Conservation (phyloP, 1,140 invertebrate species). For the Araneus ventricosus region DNA sequence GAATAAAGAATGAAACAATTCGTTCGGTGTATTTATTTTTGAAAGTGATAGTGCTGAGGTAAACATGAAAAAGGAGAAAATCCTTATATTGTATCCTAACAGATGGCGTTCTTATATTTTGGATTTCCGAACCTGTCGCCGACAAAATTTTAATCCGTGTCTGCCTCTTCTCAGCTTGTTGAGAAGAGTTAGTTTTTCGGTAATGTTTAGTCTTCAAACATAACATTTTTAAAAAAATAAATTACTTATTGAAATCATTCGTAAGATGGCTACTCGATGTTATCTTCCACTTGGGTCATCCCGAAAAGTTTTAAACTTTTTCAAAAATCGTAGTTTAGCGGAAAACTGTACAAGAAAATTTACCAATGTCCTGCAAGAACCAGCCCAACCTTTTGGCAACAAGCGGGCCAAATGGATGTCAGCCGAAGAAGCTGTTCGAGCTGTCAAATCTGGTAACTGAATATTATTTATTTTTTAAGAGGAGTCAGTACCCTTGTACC, state of each 20-base stretch:
- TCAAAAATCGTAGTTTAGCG: slow-evolving; percentile 2
- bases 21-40: no score
- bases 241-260: not conserved
- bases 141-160: not conserved
- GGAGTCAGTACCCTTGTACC: no score
- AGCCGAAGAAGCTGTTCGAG: slow-evolving; percentile 80
- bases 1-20: no score
- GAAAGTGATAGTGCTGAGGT: no score
- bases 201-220: not conserved
- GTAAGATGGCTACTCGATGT: slow-evolving; percentile 60
- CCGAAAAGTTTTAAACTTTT: slow-evolving; percentile 50
- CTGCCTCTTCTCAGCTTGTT: not conserved
- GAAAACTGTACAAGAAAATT: slow-evolving; percentile 54
- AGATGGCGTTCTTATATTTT: slow-evolving; percentile 13
- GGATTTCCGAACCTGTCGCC: not conserved
- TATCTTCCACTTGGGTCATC: slow-evolving; percentile 48
- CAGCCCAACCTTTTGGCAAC: slow-evolving; percentile 80
- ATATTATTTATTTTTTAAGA: slow-evolving; percentile 22
- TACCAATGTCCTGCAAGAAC: slow-evolving; percentile 79
- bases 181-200: not conserved
- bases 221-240: not conserved
- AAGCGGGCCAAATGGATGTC: slow-evolving; percentile 79
- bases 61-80: not conserved
- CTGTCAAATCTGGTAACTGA: slow-evolving; percentile 80
- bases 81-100: not conserved